These are phyloP conservation scores for Meganola albula DNA, from an alignment of 2,888 invertebrate genomes.

Conservation along the genomic window DNA sequence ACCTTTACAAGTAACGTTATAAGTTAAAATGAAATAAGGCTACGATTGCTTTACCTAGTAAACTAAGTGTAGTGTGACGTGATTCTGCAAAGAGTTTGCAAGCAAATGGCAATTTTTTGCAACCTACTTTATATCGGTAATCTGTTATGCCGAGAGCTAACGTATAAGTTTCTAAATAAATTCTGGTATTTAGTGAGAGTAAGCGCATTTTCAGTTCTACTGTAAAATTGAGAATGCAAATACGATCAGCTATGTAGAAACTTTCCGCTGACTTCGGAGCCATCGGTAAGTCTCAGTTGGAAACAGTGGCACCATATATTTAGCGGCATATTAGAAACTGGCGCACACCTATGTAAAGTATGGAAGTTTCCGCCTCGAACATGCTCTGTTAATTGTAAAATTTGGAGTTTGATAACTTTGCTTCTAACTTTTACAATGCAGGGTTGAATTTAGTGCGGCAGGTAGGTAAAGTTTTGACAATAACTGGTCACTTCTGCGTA, in stretches of 20 bases:
- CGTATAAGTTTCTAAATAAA: too few species aligned
- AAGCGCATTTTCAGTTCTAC: too few species aligned
- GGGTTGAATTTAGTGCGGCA: slow-evolving; percentile 30
- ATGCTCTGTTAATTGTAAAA: slow-evolving; percentile 60
- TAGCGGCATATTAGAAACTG: slow-evolving; percentile 53
- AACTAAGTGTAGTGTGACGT: too few species aligned
- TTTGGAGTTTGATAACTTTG: slow-evolving; percentile 58
- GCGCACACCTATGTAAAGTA: slow-evolving; percentile 56
- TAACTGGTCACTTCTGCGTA: slow-evolving; percentile 35
- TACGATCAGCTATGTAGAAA: slow-evolving; percentile 20
- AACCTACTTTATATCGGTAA: too few species aligned
- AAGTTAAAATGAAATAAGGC: too few species aligned
- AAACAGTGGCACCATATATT: slow-evolving; percentile 51
- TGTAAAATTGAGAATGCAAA: slow-evolving; percentile 14
- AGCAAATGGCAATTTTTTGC: too few species aligned
- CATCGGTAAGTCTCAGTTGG: slow-evolving; percentile 40
- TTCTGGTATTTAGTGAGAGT: too few species aligned
- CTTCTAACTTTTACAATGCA: slow-evolving; percentile 29
- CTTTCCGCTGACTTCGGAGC: slow-evolving; percentile 28
- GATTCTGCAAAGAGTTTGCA: too few species aligned
- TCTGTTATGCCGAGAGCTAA: too few species aligned
- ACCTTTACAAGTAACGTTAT: too few species aligned
- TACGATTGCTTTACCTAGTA: too few species aligned
- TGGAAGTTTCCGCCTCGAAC: slow-evolving; percentile 44
- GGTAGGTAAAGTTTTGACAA: slow-evolving; percentile 41